Conservation (phyloP, 2,888 invertebrate genomes). For the Beris morrisii region DNA sequence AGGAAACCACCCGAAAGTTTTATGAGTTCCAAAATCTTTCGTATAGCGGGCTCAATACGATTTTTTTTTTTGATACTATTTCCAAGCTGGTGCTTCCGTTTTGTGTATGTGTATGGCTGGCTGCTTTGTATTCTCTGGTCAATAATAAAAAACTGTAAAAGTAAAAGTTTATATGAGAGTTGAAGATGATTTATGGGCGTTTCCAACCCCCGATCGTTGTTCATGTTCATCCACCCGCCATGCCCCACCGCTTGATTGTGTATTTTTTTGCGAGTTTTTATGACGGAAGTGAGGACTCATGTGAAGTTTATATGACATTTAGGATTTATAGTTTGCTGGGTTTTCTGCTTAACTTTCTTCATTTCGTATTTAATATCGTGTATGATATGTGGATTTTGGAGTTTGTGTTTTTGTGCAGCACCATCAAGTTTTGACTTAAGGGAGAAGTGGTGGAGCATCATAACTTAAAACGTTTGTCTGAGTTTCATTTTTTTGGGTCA, state of each 20-base stretch:
- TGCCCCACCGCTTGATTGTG: neutral
- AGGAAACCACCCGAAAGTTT: no score
- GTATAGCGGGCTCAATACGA: no score
- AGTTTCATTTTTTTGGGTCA: no score
- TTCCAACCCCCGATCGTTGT: neutral
- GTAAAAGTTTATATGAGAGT: constrained; percentile 38
- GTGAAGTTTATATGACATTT: constrained; percentile 38
- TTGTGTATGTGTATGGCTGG: no score
- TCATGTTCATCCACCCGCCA: no score
- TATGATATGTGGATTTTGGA: neutral
- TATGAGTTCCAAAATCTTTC: no score
- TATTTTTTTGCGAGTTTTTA: constrained; percentile 21
- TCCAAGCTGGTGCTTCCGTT: no score
- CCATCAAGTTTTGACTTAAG: constrained; percentile 4
- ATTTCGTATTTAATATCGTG: constrained; percentile 9
- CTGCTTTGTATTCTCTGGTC: constrained; percentile 8
- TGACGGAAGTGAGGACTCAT: constrained; percentile 28
- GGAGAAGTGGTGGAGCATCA: no score
- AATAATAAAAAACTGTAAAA: constrained; percentile 38
- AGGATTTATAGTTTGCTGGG: constrained; percentile 35
- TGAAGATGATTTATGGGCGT: constrained; percentile 37
- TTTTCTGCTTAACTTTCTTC: constrained; percentile 26
- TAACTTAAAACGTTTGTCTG: no score
- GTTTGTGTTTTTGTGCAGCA: constrained; percentile 18
- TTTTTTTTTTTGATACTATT: no score